Base-by-base conservation (phyloP, 2,797 vertebrate species). In the Diplodus sargus region DNA sequence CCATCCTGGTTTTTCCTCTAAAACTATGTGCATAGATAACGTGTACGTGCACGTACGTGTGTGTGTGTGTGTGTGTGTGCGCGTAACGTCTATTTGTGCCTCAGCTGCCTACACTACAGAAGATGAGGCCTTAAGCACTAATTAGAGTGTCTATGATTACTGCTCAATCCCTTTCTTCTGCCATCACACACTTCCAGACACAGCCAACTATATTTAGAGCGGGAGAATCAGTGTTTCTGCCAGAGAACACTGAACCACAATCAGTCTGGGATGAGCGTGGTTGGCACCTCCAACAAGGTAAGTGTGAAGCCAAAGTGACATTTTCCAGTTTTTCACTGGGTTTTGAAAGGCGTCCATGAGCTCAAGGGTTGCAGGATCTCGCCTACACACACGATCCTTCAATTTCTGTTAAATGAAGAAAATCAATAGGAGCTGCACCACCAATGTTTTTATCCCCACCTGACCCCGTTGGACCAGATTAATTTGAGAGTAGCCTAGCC, bases 141-240 rank as follows among this genome's bases (percentile, higher is more conserved):
- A 93, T 93, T 90, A 89, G 58, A 76, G 70, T 3, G 14, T 78
- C 75, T 78, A 75, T 80, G 83, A 90, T 88, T 84, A 79, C 69
- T 58, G 43, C 86, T 86, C 77, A 47, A 34, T 88, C 70, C 58
- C 76, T 66, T 83, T 86, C 72, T 81, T 79, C 80, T 89, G 67
- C 57, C 53, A 62, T 82, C 64, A 62, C 78, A 65, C 73, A 73
- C 74, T 59, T 82, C 28, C 66, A 84, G 69, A 83, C 63, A 62
- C 7, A 71, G 39, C 34, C 57, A 64, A n/a, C 85, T 88, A 85
- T 89, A 87, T 90, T 89, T 88, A 89, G 78, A 82, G 2, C 2
- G 57, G 43, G 20, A 69, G 78, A 78, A 82, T 88, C 75, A 30
- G 43, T 25, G 15, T 63, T 75, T 63, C 48, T 87, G 79, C 77